Conservation (phyloP, 2,113 vertebrate species). For the Crypturellus undulatus region DNA sequence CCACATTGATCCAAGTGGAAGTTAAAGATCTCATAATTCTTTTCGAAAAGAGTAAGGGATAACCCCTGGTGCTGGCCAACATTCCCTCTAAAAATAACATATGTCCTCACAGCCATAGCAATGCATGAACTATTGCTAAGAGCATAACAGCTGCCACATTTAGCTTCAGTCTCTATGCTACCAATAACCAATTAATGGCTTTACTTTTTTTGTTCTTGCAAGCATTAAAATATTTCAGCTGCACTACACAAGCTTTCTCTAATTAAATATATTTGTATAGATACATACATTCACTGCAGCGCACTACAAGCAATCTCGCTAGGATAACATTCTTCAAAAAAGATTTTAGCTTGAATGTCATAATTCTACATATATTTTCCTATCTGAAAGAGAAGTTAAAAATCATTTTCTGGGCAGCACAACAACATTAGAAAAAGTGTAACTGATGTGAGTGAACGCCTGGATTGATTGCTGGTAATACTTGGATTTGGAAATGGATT, state of each 20-base stretch:
- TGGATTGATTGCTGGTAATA: not conserved
- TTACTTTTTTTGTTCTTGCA: not conserved
- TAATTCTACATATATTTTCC: not conserved
- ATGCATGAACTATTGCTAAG: constrained; percentile 13
- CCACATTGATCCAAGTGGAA: constrained; percentile 35
- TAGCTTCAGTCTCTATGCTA: not conserved
- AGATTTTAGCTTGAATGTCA: constrained; percentile 25
- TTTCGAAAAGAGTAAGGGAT: constrained; percentile 57
- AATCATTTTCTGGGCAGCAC: not conserved
- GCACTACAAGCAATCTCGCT: constrained; percentile 12
- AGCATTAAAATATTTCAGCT: constrained; percentile 16
- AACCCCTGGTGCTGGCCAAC: constrained; percentile 57
- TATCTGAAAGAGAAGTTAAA: not conserved
- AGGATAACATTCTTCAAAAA: not conserved
- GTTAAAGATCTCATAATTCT: constrained; percentile 37
- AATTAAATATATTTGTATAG: not conserved
- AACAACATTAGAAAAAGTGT: not conserved
- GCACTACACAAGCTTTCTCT: not conserved
- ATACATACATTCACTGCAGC: not conserved
- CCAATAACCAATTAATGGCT: constrained; percentile 18
- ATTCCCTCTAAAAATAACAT: constrained; percentile 60
- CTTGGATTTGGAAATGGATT: not conserved
- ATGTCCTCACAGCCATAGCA: constrained; percentile 46
- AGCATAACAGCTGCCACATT: constrained; percentile 39
- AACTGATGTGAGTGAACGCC: not conserved